These are phyloP conservation scores for Porphyrio hochstetteri DNA, from an alignment of 2,113 vertebrate species.

Conservation along the genomic window DNA sequence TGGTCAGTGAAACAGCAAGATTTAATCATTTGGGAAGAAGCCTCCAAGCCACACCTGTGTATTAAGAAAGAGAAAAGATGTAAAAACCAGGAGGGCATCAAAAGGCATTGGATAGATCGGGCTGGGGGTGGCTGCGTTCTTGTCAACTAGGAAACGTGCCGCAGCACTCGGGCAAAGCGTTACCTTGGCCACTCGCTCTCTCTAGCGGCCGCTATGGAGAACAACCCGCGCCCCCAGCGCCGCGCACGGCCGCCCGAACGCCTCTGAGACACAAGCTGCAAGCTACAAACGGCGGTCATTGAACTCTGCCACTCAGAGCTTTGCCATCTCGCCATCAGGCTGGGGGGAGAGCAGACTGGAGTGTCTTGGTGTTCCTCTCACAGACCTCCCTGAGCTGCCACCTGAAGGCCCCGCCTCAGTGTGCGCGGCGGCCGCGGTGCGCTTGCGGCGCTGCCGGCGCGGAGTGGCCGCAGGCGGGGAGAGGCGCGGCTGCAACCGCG, in stretches of 20 bases:
- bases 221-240: background rate
- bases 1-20: background rate
- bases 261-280: background rate
- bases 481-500: background rate
- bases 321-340: background rate
- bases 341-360: background rate
- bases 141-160: background rate
- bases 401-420: background rate
- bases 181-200: constrained; percentile 67
- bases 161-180: background rate
- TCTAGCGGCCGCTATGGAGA: constrained; percentile 52
- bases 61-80: background rate
- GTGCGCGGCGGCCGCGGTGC: background rate
- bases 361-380: constrained; percentile 19
- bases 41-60: background rate
- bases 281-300: background rate
- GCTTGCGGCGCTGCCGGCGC: constrained; percentile 10
- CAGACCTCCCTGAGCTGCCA: constrained; percentile 4
- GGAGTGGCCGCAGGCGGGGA: background rate
- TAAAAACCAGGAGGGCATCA: background rate
- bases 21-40: background rate
- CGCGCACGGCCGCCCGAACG: fast-evolving
- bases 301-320: background rate
- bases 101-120: background rate
- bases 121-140: background rate